Conservation (phyloP, 1,140 invertebrate species). For the Aricia agestis region DNA sequence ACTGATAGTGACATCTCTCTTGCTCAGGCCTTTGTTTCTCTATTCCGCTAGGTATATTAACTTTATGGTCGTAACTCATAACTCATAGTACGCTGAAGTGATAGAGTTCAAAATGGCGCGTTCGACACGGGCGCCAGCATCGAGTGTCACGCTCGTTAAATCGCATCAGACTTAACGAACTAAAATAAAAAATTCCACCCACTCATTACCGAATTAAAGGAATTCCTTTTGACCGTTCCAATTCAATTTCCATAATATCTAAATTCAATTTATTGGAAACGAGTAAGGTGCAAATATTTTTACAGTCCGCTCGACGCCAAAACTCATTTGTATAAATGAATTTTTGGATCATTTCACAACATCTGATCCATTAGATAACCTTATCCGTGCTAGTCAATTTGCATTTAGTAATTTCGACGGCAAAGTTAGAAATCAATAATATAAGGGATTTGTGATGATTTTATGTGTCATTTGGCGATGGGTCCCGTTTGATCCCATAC, state of each 20-base stretch:
- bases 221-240: not conserved
- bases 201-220: slow-evolving; percentile 1
- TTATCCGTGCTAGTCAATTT: not conserved
- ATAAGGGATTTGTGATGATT: too few species aligned
- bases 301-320: not conserved
- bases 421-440: too few species aligned
- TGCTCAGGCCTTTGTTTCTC: too few species aligned
- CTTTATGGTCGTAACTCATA: too few species aligned
- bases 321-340: not conserved
- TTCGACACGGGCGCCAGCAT: not conserved
- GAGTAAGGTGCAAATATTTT: not conserved
- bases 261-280: not conserved
- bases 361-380: not conserved
- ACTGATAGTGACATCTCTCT: too few species aligned
- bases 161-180: not conserved
- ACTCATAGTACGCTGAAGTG: not conserved
- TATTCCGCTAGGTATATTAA: too few species aligned
- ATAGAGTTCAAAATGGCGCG: not conserved
- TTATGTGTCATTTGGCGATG: too few species aligned
- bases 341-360: slow-evolving; percentile 2
- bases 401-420: too few species aligned
- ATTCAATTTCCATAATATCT: not conserved
- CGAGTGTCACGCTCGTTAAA: not conserved
- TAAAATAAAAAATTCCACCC: not conserved
- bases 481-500: too few species aligned